These are phyloP conservation scores for Hipparchia semele DNA, from an alignment of 2,888 invertebrate species.

Conservation along the genomic window DNA sequence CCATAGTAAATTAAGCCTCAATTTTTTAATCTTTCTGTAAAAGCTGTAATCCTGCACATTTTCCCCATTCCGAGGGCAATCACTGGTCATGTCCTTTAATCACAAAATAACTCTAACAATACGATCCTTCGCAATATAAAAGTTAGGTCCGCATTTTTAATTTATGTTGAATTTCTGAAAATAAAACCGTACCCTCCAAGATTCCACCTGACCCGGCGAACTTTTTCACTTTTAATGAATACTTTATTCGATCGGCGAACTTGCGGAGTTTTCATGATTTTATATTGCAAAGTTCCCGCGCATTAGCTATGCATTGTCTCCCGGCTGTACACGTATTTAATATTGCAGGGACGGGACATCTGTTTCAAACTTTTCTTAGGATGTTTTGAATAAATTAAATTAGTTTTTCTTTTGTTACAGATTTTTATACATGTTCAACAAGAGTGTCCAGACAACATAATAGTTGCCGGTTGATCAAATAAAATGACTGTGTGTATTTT, in stretches of 20 bases:
- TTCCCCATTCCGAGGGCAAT: too few species aligned
- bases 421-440: not conserved
- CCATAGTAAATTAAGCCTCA: too few species aligned
- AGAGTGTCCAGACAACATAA: not conserved
- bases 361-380: slow-evolving; percentile 34
- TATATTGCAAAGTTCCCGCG: slow-evolving; percentile 69
- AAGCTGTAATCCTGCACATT: too few species aligned
- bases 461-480: not conserved
- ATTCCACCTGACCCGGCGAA: slow-evolving; percentile 63
- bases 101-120: slow-evolving; percentile 17
- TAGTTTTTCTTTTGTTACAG: slow-evolving; percentile 20
- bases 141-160: slow-evolving; percentile 41
- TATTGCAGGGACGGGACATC: slow-evolving; percentile 49
- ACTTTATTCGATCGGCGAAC: slow-evolving; percentile 69
- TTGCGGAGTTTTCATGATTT: slow-evolving; percentile 75
- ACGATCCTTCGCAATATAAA: slow-evolving; percentile 31
- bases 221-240: slow-evolving; percentile 69
- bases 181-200: slow-evolving; percentile 34
- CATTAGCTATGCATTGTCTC: slow-evolving; percentile 79
- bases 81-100: too few species aligned
- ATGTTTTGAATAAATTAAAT: slow-evolving; percentile 37
- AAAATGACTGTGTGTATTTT: not conserved
- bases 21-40: too few species aligned
- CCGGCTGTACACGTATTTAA: slow-evolving; percentile 63
- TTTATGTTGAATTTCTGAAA: slow-evolving; percentile 37